Base-by-base conservation (phyloP, 2,888 invertebrate species). In the Eilema depressum region DNA sequence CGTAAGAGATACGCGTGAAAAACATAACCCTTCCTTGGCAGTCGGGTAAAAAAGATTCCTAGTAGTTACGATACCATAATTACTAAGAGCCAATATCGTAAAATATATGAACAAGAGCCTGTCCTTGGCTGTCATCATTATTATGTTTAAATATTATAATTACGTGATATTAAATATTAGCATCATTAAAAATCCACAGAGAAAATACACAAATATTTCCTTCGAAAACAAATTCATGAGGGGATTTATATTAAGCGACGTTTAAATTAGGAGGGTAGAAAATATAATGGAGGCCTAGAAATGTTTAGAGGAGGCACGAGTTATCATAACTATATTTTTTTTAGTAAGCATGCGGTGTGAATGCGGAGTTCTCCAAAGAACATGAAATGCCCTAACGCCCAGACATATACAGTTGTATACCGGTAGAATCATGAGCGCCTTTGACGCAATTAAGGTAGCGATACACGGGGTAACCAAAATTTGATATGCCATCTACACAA, bases 231-330 rank as follows among this genome's bases (percentile, higher is more conserved):
- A 85, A 85, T 83, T 84, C 81, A 79, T 75, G 75, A 83, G 77
- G 77, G 79, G 84, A 84, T 84, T 85, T 83, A 77, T 81, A 84
- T 84, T 85, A 84, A 85, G 80, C 83, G 82, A 78, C 85, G 85
- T 83, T 85, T 85, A 85, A 85, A 85, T 85, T 85, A 85, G 80
- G 78, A 81, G 82, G 83, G 83, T 71, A 80, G 72, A 74, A 78
- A 76, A 75, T 77, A 81, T 77, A 74, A 71, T 61, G 62, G 66
- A 23, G 72, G 0, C 12, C 56, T 71, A 28, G 10, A 56, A 82
- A 82, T 56, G 11, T 61, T 17, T 75, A 80, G 78, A 78, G 14
- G 59, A 11, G 66, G 28, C 78, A 37, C 8, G 11, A 63, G 33
- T 23, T 17, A 17, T 0, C 12, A 14, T 25, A 20, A 23, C 23